Evolutionary conservation across 2,113 vertebrate species (phyloP).

Genomic region (Myrmecophaga tridactyla): DNA sequence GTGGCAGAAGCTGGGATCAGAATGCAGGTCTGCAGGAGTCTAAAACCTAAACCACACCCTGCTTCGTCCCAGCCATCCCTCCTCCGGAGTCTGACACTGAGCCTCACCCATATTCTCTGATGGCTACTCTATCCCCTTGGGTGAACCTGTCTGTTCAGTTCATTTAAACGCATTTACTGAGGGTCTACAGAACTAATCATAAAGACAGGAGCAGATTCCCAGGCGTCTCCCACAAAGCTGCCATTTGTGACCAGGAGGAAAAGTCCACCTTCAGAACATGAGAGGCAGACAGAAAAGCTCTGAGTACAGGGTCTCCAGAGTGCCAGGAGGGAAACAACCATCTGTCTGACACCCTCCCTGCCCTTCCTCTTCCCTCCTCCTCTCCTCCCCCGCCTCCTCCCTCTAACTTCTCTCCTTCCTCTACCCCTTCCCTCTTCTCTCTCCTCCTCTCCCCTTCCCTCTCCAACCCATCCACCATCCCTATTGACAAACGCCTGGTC

Average conservation of each 20-base stretch:
- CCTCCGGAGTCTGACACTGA: not conserved
- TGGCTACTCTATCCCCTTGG: not conserved
- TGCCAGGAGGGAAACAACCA: not conserved
- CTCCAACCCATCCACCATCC: not conserved
- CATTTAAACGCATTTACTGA: not conserved
- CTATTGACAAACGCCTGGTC: not conserved
- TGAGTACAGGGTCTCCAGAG: not conserved
- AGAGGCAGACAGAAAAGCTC: not conserved
- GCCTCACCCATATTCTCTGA: not conserved
- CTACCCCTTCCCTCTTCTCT: too few species aligned
- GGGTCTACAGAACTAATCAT: not conserved
- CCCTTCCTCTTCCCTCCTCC: not conserved
- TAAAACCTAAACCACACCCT: not conserved
- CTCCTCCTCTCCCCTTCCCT: not conserved
- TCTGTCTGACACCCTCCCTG: not conserved
- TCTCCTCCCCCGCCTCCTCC: accelerated
- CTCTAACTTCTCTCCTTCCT: accelerated
- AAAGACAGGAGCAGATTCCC: not conserved
- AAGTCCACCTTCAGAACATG: not conserved
- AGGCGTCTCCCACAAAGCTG: not conserved
- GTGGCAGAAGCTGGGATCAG: not conserved
- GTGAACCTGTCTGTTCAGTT: not conserved
- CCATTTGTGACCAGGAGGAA: not conserved
- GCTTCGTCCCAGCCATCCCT: not conserved
- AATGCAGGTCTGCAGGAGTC: not conserved